Base-by-base conservation (phyloP, 2,888 invertebrate genomes). In the Zaprionus lineosus region DNA sequence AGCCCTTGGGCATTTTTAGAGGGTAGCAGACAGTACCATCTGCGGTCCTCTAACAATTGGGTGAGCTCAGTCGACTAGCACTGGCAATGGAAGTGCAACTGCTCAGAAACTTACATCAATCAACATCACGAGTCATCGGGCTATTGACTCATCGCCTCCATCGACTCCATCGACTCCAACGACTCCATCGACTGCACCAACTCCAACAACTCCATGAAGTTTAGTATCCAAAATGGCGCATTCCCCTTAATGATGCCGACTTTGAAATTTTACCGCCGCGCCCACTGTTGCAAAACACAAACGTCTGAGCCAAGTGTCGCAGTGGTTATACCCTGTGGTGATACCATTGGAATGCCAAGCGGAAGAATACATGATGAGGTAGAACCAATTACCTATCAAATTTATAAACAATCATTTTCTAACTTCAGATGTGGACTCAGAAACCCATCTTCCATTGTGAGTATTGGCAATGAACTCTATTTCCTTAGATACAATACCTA, bases 191-290 rank as follows among this genome's bases (percentile, higher is more conserved):
- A 51, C 24, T 24, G 8, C 24, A 24, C 6, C 24, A 1, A 8
- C 28, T 46, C 26, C 58, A 68, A 36, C 55, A 66, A 48, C 24
- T 24, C 8, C 24, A 24, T 2, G 8, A 24, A 24, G 51, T 56
- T 65, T 47, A 24, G 31, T 36, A 43, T 46, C 47, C 78, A 78
- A 78, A 78, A 78, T 78, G 78, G 78, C 78, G 82, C 67, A 77
- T 68, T 77, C 60, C 60, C 70, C 74, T 74, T 79, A 84, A 84
- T 84, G 84, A 84, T 84, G 84, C 74, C 82, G 84, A 82, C 78
- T 79, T 79, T 79, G 78, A 79, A 79, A 71, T 74, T 82, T 82
- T 65, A 58, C 78, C 78, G 77, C 76, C 84, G 63, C 76, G 74
- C 82, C 76, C 82, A 82, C 78, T 73, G 55, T 55, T 62, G 56